A percentile compares a stretch with the other conserved stretches of the same genome.
Evolutionary conservation across 2,797 vertebrate species (phyloP).

Genomic region (Siniperca obscura): DNA sequence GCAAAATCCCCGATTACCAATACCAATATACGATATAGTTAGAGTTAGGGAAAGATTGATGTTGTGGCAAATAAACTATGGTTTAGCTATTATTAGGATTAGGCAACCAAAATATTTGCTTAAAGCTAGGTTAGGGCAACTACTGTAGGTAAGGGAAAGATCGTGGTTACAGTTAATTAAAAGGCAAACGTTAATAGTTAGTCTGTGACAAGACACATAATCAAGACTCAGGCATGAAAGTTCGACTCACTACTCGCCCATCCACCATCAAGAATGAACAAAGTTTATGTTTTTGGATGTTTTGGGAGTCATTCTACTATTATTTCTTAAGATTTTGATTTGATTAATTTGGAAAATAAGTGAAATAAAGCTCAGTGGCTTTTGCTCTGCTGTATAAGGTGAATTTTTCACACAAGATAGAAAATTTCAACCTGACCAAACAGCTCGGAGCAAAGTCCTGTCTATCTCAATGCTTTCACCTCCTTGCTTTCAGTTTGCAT

Average conservation of each 20-base stretch:
- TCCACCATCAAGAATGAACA: not conserved
- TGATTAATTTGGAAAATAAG: not conserved
- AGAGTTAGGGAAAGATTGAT: not conserved
- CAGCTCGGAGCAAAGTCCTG: conserved; percentile 5
- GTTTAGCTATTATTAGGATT: not conserved
- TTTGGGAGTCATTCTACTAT: not conserved
- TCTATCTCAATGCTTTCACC: conserved; percentile 23
- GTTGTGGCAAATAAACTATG: not conserved
- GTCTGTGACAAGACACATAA: not conserved
- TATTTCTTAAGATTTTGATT: not conserved
- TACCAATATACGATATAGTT: not conserved
- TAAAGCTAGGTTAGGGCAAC: not conserved
- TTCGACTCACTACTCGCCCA: too few species aligned
- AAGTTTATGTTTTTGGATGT: not conserved
- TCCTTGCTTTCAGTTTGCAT: not conserved
- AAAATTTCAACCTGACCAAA: conserved; percentile 14
- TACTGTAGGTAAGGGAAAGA: not conserved
- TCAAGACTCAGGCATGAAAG: not conserved
- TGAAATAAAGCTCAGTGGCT: conserved; percentile 23
- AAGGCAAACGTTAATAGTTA: not conserved
- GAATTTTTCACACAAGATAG: conserved; percentile 7
- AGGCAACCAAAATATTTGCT: not conserved
- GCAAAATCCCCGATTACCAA: not conserved
- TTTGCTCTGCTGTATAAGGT: not conserved
- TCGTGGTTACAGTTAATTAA: not conserved